Percentiles rank a stretch among this genome's conserved stretches.
Conservation (phyloP, 2,113 vertebrate genomes). For the Plecotus auritus region DNA sequence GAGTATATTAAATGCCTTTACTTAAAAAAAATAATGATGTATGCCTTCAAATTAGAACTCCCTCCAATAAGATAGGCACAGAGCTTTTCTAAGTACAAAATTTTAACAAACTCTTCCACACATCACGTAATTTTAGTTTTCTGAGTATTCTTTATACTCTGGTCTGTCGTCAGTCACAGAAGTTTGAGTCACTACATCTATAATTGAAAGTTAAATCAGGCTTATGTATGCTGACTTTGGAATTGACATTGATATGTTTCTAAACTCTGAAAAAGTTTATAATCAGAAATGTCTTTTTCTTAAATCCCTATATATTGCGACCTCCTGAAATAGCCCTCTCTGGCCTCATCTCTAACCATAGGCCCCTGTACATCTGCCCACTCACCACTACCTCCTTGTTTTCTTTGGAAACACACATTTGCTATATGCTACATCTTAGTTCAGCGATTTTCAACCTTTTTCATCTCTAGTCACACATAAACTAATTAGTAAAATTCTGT, state of each 20-base stretch:
- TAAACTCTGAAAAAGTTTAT: background rate
- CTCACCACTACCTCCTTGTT: background rate
- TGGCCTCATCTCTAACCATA: background rate
- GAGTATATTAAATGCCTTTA: background rate
- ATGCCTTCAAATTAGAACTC: background rate
- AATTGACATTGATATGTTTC: background rate
- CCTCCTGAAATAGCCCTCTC: background rate
- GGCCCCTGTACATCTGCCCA: background rate
- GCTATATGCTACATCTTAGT: background rate
- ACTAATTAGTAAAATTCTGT: background rate
- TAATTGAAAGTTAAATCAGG: background rate
- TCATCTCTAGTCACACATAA: background rate
- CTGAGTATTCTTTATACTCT: background rate
- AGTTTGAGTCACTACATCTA: background rate
- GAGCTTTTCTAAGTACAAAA: background rate
- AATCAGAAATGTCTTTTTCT: background rate
- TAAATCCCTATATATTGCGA: background rate
- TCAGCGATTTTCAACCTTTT: background rate
- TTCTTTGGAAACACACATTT: background rate
- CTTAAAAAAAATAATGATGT: background rate
- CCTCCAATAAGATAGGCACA: background rate
- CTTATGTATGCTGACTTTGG: background rate
- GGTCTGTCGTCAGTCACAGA: background rate
- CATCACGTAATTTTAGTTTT: background rate
- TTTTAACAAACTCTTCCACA: background rate